Percentiles rank a stretch among this genome's conserved stretches.
phyloP scores from a whole-genome alignment of 1,140 invertebrate genomes.

The Coptotermes formosanus region DNA sequence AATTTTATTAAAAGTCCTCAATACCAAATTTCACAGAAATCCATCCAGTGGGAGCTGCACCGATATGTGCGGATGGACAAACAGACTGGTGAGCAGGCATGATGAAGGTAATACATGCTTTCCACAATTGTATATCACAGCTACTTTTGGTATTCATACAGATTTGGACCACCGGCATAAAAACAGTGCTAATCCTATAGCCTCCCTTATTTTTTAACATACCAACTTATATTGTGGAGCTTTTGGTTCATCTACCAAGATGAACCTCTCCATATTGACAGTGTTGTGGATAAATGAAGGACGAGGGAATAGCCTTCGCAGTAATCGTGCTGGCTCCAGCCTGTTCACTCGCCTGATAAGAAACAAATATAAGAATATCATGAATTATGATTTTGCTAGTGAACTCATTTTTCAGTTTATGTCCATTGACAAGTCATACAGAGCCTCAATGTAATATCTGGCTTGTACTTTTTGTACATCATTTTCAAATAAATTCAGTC shows the following conservation, averaged over 20 bases:
- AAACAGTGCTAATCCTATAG: too few relatives aligned
- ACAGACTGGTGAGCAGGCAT: too few relatives aligned
- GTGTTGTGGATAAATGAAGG: slow-evolving; percentile 61
- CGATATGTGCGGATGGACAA: too few relatives aligned
- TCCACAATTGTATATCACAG: background rate
- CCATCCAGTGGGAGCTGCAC: too few relatives aligned
- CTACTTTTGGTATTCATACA: background rate
- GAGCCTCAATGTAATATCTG: too few relatives aligned
- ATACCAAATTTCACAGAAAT: too few relatives aligned
- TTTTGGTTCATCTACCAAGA: slow-evolving; percentile 66
- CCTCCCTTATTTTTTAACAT: slow-evolving; percentile 36
- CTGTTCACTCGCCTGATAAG: slow-evolving; percentile 65
- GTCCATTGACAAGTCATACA: too few relatives aligned
- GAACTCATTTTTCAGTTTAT: too few relatives aligned
- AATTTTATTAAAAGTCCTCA: too few relatives aligned
- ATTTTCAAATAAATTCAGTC: too few relatives aligned
- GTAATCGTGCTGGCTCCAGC: slow-evolving; percentile 60
- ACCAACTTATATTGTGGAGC: slow-evolving; percentile 59
- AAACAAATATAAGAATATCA: slow-evolving; percentile 24
- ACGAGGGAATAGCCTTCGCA: slow-evolving; percentile 60
- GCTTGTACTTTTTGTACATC: too few relatives aligned
- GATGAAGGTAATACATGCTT: too few relatives aligned
- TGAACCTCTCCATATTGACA: slow-evolving; percentile 57
- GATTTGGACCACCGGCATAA: background rate
- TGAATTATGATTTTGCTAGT: background rate